phyloP scores from a whole-genome alignment of 2,797 vertebrate genomes.

The Alca torda region DNA sequence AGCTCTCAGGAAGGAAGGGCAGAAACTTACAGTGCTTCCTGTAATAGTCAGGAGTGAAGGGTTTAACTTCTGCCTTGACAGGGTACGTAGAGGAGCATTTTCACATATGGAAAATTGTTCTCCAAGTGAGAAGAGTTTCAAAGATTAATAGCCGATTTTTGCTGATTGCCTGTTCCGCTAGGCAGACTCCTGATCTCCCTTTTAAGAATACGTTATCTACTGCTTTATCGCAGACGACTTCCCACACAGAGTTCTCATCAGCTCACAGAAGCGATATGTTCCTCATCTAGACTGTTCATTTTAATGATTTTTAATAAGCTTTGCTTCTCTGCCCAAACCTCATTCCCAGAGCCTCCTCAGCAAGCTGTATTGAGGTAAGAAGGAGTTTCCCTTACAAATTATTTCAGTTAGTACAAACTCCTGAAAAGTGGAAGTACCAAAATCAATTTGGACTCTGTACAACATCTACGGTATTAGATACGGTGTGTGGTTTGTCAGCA shows the following conservation, averaged over 20 bases:
- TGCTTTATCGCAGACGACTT: not conserved
- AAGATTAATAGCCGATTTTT: not conserved
- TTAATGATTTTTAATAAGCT: not conserved
- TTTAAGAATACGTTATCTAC: not conserved
- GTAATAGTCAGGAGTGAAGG: not conserved
- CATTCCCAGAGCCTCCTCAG: not conserved
- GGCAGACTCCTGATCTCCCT: not conserved
- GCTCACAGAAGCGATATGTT: not conserved
- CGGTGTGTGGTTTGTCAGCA: not conserved
- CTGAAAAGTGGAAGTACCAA: not conserved
- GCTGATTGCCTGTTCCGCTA: not conserved
- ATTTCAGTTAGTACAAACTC: not conserved
- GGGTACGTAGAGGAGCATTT: not conserved
- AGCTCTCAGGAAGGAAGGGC: not conserved
- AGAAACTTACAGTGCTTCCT: not conserved
- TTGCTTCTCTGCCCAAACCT: not conserved
- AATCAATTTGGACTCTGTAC: not conserved
- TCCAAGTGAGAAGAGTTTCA: not conserved
- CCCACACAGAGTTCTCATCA: not conserved
- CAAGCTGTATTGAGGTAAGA: not conserved
- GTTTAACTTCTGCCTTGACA: not conserved
- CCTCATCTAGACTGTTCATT: not conserved
- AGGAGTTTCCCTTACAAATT: not conserved
- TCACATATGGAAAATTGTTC: not conserved
- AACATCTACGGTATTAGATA: not conserved